Evolutionary conservation across 1,140 invertebrate species (phyloP).

Genomic region (Tetramorium simillimum): DNA sequence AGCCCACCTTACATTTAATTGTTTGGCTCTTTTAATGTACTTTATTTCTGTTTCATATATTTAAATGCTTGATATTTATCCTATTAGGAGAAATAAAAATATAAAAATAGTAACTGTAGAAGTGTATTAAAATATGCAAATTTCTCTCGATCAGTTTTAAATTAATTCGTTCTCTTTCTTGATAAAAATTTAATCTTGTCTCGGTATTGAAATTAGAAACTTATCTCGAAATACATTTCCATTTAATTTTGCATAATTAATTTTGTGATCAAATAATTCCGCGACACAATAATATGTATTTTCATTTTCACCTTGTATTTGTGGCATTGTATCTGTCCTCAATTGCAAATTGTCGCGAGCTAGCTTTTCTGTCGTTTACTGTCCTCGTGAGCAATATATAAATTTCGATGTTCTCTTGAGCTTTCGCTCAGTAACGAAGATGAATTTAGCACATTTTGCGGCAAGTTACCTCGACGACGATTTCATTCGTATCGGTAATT

Average conservation of each 20-base stretch:
- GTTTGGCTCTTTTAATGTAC: background rate
- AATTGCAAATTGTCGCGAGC: background rate
- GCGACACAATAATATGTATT: background rate
- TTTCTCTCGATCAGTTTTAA: background rate
- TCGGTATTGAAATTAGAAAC: background rate
- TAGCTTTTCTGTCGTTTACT: background rate
- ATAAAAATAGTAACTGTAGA: background rate
- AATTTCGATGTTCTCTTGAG: constrained; percentile 13
- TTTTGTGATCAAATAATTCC: background rate
- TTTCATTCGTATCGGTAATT: background rate
- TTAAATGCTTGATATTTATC: background rate
- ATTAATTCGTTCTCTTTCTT: background rate
- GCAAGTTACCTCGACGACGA: background rate
- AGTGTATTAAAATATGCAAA: background rate
- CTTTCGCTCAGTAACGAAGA: background rate
- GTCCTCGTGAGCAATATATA: constrained; percentile 21
- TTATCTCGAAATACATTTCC: background rate
- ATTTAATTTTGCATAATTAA: constrained; percentile 3
- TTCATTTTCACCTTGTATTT: background rate
- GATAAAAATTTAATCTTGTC: background rate
- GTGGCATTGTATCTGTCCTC: background rate
- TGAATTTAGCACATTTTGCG: constrained; percentile 25
- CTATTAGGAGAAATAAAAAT: background rate
- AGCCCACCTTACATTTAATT: background rate
- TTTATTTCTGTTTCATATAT: background rate